These are phyloP conservation scores for Coreoperca whiteheadi DNA, from an alignment of 2,113 vertebrate genomes.

Conservation along the genomic window DNA sequence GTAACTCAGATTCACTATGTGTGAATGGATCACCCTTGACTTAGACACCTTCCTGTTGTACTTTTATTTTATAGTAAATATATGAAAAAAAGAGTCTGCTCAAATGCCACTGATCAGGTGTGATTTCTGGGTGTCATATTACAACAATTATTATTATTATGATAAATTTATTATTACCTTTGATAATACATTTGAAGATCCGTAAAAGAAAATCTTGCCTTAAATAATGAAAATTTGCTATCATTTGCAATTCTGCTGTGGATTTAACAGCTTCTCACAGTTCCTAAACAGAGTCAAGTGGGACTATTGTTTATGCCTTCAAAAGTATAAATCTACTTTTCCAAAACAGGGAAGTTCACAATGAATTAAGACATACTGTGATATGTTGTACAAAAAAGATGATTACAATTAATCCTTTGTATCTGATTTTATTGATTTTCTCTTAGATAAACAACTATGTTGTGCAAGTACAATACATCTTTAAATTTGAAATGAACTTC, in stretches of 20 bases:
- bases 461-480: not conserved
- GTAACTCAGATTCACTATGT: slow-evolving; percentile 16
- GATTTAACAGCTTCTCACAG: not conserved
- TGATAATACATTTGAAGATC: not conserved
- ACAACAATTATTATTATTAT: no score
- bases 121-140: not conserved
- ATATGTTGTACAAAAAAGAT: not conserved
- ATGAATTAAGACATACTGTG: not conserved
- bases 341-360: not conserved
- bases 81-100: not conserved
- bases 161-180: not conserved
- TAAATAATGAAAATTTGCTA: not conserved
- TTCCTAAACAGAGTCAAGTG: not conserved
- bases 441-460: no score
- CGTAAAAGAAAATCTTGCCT: not conserved
- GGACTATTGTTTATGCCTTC: not conserved
- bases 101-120: not conserved
- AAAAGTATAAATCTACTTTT: not conserved
- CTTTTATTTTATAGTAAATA: not conserved
- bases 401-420: not conserved
- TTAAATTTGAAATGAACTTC: not conserved
- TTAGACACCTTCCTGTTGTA: not conserved
- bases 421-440: no score
- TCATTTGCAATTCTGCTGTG: not conserved
- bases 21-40: slow-evolving; percentile 13